Evolutionary conservation across 2,888 invertebrate species (phyloP).

Genomic region (Nesidiocoris tenuis): DNA sequence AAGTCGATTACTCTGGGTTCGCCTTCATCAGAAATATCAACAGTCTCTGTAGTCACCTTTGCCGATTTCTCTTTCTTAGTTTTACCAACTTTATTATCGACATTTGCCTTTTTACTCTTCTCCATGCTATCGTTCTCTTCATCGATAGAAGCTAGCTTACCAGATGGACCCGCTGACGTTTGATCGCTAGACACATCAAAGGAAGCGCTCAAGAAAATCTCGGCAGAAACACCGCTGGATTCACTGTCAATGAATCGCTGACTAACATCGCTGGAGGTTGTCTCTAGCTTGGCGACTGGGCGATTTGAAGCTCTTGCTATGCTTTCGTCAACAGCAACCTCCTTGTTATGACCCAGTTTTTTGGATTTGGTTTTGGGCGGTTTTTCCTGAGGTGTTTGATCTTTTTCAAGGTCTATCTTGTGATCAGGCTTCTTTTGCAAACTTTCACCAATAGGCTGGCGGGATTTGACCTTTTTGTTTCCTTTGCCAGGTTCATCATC

Average conservation of each 20-base stretch:
- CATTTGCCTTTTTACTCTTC: slow-evolving; percentile 6
- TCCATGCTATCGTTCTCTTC: neutral
- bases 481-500: slow-evolving; percentile 1
- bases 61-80: slow-evolving; percentile 2
- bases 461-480: neutral
- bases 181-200: slow-evolving; percentile 15
- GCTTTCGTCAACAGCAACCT: neutral
- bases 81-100: neutral
- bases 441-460: too few species aligned
- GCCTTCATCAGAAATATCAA: neutral
- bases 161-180: neutral
- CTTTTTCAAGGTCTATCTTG: too few species aligned
- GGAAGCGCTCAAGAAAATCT: slow-evolving; percentile 27
- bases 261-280: neutral
- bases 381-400: neutral
- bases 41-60: slow-evolving; percentile 12
- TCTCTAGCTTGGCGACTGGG: too few species aligned
- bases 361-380: neutral
- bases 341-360: neutral
- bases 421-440: too few species aligned
- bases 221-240: slow-evolving; percentile 21
- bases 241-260: slow-evolving; percentile 30
- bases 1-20: too few species aligned
- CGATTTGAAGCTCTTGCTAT: neutral
- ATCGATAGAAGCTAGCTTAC: neutral